Evolutionary conservation across 2,888 invertebrate genomes (phyloP), one percentile per base, ranked within the genome.

Genomic region (Sarcophaga caerulescens): DNA sequence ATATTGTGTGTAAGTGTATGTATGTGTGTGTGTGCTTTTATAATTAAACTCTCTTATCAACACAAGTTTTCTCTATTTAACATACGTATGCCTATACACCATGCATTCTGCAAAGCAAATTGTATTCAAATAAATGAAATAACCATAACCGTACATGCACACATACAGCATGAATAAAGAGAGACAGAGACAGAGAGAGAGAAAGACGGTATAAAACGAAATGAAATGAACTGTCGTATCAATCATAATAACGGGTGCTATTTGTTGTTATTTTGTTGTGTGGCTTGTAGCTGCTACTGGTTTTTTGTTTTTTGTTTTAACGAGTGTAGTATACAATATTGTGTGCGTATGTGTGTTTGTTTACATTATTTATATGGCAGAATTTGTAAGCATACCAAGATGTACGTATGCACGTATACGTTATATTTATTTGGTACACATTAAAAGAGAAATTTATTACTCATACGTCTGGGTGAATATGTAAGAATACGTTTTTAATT

Each of bases 391-490:
- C 69, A 63, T 17, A 19, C 57, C 63, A 57, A 63, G 44, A 23
- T 59, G 62, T 63, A 60, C 5, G 60, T 17, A 60, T 1, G n/a
- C 5, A 60, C n/a, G 19, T 60, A 65, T 81, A 59, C 70, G 25
- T 81, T 63, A 70, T 70, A 76, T 69, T 69, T 44, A 10, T 80
- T 62, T 23, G 69, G 68, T 23, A 19, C 47, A 57, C n/a, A 80
- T 71, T 71, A 57, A 70, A 68, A 25, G n/a, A 0, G 52, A n/a
- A 69, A 45, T 81, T 81, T 81, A 81, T 70, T 81, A 68, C 75
- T 81, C 23, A 57, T 45, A 81, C 81, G 81, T n/a, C 69, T 35
- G 3, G 45, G 52, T 52, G 5, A 14, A 52, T 52, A 17, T 14
- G 3, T 52, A 52, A 1, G 17, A 52, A 52, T 52, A 52, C 17